These are phyloP conservation scores for Suncus etruscus DNA, from an alignment of 2,113 vertebrate species.

Conservation along the genomic window DNA sequence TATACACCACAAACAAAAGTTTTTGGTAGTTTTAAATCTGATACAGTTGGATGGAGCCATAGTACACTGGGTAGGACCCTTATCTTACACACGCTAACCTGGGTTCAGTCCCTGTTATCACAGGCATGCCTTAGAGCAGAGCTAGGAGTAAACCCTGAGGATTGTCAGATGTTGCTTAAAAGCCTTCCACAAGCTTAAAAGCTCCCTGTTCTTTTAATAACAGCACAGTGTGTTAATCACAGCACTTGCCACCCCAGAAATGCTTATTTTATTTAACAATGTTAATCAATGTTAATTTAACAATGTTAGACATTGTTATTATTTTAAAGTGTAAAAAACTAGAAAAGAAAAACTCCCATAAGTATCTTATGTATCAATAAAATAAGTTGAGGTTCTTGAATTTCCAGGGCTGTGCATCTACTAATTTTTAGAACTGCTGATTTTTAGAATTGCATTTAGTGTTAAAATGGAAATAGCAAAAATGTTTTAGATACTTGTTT, in stretches of 20 bases:
- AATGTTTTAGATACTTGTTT: conserved; percentile 19
- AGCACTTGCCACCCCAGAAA: neutral
- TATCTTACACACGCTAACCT: too few species aligned
- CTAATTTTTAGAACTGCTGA: conserved; percentile 18
- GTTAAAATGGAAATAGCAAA: conserved; percentile 12
- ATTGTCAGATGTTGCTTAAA: too few species aligned
- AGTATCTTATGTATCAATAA: conserved; percentile 15
- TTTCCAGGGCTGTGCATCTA: neutral
- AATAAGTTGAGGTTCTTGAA: conserved; percentile 39
- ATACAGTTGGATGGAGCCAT: neutral
- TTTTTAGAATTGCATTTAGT: conserved; percentile 49
- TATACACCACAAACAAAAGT: neutral
- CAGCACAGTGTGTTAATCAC: too few species aligned
- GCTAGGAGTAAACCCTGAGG: too few species aligned
- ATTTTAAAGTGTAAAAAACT: conserved; percentile 11
- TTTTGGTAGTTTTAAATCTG: neutral
- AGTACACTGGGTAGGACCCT: too few species aligned
- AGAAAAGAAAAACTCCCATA: neutral
- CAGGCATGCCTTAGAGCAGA: too few species aligned
- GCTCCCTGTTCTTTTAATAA: too few species aligned
- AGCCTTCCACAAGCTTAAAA: neutral
- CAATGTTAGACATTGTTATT: neutral
- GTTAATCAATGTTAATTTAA: too few species aligned
- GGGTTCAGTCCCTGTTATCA: too few species aligned
- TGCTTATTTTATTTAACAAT: conserved; percentile 14